Base-by-base conservation (phyloP, 1,140 invertebrate genomes). In the Aphaenogaster ashmeadi region DNA sequence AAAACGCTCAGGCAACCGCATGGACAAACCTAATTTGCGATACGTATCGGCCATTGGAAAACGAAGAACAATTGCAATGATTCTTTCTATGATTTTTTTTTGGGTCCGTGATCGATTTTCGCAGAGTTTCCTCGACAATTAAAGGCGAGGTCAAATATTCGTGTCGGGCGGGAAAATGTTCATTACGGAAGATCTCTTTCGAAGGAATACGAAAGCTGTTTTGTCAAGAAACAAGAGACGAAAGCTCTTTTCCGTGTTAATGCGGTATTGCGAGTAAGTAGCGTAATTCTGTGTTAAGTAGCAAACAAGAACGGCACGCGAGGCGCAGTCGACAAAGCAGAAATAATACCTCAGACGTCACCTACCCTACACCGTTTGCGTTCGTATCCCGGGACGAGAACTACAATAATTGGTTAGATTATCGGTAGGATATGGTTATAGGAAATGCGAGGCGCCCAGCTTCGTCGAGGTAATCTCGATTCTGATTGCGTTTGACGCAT, bases 401-500 rank as follows among this genome's bases (percentile, higher is more conserved):
- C 92, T 92, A 90, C 83, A 92, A 93, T 94, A 93, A 93, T 94
- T 94, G 92, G 92, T 92, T 89, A 89, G 91, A 94, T 93, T 93
- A 94, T 93, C 92, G 92, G 50, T 90, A 88, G 92, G 90, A 94
- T 93, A 93, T 93, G 88, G 89, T 93, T 93, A 92, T 92, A 75
- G 91, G 89, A 93, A 93, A 92, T 92, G 86, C 72, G 90, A 90
- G 90, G 86, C 87, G 90, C 78, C 87, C 44, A 78, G 90, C 86
- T 84, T 91, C 89, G 90, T 89, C 86, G 89, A 79, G 88, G 86
- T 92, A 94, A 94, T 94, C 92, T 93, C 90, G 86, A 91, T 92
- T 88, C 89, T 94, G 93, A 94, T 94, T 94, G 92, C 88, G 88
- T 94, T 94, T 94, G 92, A 94, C 92, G 92, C 93, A 84, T 94